A percentile compares a stretch with the other conserved stretches of the same genome.
Conservation (phyloP, 37 sponge, comb jelly and placozoan species). For the Hexactinellida sp. region DNA sequence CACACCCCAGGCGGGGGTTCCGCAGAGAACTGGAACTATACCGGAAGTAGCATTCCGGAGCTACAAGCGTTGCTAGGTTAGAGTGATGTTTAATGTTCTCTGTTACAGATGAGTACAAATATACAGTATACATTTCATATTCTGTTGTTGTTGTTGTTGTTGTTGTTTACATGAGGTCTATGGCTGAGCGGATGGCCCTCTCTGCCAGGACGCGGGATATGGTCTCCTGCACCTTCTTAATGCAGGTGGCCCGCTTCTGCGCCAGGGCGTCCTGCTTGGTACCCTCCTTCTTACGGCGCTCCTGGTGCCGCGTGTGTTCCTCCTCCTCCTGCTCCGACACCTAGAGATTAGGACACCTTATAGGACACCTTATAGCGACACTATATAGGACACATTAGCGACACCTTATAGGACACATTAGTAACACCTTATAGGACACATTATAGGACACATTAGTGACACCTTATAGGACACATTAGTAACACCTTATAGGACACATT, state of each 20-base stretch:
- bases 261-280: neutral
- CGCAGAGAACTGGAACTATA: neutral
- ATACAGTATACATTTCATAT: neutral
- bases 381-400: no score
- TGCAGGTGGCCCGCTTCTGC: neutral
- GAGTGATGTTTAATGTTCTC: constrained; percentile 3
- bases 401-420: no score
- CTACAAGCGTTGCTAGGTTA: neutral
- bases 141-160: no score
- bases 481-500: no score
- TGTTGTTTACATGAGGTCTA: no score
- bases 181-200: neutral
- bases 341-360: no score
- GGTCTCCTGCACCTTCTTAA: neutral
- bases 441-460: no score
- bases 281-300: neutral
- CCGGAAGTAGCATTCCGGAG: neutral
- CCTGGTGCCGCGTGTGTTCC: neutral
- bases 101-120: neutral
- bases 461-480: no score
- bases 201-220: neutral
- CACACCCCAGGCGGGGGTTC: neutral
- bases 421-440: no score
- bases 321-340: neutral
- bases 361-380: no score